A percentile compares a stretch with the other conserved stretches of the same genome.
These are phyloP conservation scores for Teleogryllus occipitalis DNA, from an alignment of 1,140 invertebrate species.

Conservation along the genomic window DNA sequence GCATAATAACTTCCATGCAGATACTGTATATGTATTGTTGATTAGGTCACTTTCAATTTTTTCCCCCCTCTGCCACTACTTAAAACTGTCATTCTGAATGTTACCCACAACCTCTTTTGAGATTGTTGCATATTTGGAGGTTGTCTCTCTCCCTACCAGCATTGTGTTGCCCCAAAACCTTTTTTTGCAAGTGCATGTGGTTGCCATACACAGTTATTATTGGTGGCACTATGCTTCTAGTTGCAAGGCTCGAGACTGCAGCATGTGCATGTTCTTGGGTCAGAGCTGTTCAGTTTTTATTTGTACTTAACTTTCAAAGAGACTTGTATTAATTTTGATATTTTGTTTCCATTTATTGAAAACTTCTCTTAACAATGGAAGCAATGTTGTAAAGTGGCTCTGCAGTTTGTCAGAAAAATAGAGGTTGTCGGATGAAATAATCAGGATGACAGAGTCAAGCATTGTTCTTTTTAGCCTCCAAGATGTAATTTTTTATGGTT, in stretches of 20 bases:
- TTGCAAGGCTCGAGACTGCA: background rate
- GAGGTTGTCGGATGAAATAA: background rate
- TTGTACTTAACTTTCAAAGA: background rate
- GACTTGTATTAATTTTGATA: background rate
- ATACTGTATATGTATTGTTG: no score
- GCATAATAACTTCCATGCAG: no score
- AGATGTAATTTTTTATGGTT: no score
- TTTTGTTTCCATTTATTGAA: background rate
- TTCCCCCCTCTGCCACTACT: background rate
- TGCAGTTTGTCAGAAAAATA: background rate
- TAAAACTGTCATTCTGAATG: constrained; percentile 5
- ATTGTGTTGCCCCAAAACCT: background rate
- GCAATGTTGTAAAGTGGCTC: background rate
- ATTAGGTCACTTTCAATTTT: no score
- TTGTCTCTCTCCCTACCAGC: background rate
- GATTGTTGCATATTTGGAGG: background rate
- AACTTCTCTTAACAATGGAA: background rate
- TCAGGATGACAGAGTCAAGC: background rate
- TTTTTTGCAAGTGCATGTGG: background rate
- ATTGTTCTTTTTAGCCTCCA: background rate
- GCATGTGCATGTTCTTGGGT: background rate
- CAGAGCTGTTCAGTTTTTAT: background rate
- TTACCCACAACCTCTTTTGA: background rate
- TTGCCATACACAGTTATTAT: background rate
- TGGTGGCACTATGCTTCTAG: background rate